These are phyloP conservation scores for Sebastes cheni DNA, from an alignment of 2,797 vertebrate species.

Conservation along the genomic window DNA sequence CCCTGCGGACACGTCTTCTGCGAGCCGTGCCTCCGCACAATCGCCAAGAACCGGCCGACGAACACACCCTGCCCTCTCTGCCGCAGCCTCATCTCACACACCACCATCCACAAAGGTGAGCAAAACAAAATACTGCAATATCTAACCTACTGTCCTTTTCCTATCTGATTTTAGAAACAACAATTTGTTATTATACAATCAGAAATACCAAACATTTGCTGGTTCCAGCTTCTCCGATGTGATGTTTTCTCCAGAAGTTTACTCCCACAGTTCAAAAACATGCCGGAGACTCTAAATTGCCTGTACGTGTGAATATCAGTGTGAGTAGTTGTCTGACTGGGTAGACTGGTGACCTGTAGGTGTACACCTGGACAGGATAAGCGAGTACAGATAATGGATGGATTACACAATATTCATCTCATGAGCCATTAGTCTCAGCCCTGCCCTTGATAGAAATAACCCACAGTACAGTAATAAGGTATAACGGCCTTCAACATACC, in stretches of 20 bases:
- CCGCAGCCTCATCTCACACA: slow-evolving; percentile 87
- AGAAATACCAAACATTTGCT: neutral
- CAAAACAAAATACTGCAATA: too few species aligned
- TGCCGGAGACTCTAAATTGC: neutral
- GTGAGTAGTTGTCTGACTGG: neutral
- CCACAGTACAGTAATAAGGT: neutral
- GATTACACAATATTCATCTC: neutral
- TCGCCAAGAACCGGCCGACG: slow-evolving; percentile 87
- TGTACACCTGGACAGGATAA: neutral
- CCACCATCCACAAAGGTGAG: slow-evolving; percentile 88
- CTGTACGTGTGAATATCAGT: neutral
- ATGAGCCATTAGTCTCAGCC: neutral
- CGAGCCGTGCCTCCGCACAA: slow-evolving; percentile 91
- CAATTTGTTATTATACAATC: neutral
- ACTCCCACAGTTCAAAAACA: neutral
- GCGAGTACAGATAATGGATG: neutral
- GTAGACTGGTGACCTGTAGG: neutral
- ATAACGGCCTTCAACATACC: neutral
- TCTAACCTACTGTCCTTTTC: neutral
- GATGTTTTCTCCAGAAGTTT: neutral
- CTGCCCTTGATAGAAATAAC: neutral
- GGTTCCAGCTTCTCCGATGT: neutral
- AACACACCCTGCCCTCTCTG: slow-evolving; percentile 91
- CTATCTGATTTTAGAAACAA: neutral
- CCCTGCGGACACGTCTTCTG: slow-evolving; percentile 94